Percentiles rank a stretch among this genome's conserved stretches.
These are phyloP conservation scores for Argyrosomus regius DNA, from an alignment of 2,797 vertebrate genomes.

Conservation along the genomic window DNA sequence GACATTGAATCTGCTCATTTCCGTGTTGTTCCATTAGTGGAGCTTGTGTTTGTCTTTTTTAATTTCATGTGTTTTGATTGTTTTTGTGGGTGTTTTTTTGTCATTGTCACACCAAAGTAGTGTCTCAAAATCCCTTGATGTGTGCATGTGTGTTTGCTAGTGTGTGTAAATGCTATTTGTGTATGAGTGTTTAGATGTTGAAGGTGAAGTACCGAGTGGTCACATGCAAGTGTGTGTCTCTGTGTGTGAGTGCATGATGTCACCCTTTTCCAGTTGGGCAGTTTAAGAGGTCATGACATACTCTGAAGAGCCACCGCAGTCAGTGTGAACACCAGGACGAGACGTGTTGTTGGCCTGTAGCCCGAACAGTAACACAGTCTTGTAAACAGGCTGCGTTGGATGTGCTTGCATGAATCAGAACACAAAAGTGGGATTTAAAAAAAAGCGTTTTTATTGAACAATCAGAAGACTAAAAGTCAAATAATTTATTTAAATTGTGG, in stretches of 20 bases:
- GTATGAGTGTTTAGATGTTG: slow-evolving; percentile 16
- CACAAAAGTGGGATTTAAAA: neutral
- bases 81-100: slow-evolving; percentile 21
- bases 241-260: slow-evolving; percentile 61
- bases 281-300: slow-evolving; percentile 71
- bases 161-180: slow-evolving; percentile 4
- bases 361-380: slow-evolving; percentile 12
- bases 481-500: neutral
- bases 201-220: neutral
- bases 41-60: neutral
- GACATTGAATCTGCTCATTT: neutral
- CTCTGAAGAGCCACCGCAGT: slow-evolving; percentile 50
- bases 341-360: slow-evolving; percentile 39
- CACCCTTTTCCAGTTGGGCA: slow-evolving; percentile 67
- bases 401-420: neutral
- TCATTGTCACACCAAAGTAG: slow-evolving; percentile 8
- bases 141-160: neutral
- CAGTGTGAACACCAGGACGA: slow-evolving; percentile 26
- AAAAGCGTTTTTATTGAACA: neutral
- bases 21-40: neutral
- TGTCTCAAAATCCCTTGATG: neutral
- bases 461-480: neutral
- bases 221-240: slow-evolving; percentile 13
- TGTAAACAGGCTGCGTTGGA: slow-evolving; percentile 37
- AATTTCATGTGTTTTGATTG: neutral